Evolutionary conservation across 2,113 vertebrate genomes (phyloP).

Genomic region (Morone saxatilis): DNA sequence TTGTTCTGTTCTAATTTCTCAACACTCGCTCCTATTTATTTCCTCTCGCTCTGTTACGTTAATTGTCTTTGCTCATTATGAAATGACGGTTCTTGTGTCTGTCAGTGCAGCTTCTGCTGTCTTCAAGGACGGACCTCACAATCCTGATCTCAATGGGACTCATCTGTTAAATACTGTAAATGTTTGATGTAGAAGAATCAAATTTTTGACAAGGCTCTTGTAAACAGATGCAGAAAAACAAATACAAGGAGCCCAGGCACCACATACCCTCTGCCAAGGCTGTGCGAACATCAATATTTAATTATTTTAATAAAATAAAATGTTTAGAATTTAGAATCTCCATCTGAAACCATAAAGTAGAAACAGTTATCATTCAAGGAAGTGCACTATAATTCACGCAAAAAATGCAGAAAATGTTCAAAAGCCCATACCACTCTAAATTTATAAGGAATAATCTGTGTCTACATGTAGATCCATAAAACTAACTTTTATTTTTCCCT

Average conservation of each 20-base stretch:
- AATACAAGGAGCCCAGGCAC: background rate
- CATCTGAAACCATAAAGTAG: background rate
- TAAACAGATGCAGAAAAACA: slow-evolving; percentile 10
- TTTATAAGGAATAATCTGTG: background rate
- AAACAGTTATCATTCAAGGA: background rate
- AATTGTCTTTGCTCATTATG: slow-evolving; percentile 40
- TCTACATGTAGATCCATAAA: background rate
- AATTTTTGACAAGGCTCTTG: background rate
- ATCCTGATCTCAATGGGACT: slow-evolving; percentile 4
- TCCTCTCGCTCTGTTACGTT: background rate
- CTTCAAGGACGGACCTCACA: slow-evolving; percentile 19
- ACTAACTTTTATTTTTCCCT: background rate
- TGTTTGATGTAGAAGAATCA: slow-evolving; percentile 1
- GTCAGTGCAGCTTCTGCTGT: slow-evolving; percentile 20
- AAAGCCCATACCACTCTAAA: background rate
- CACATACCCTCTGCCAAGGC: background rate
- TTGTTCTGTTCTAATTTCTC: slow-evolving; percentile 60
- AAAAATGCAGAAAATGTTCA: background rate
- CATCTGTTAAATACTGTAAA: slow-evolving; percentile 28
- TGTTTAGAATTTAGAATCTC: background rate
- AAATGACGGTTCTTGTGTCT: background rate
- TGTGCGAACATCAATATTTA: background rate
- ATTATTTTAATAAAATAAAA: background rate
- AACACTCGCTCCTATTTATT: background rate
- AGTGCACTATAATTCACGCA: background rate